Conservation (phyloP, 2,113 vertebrate genomes). For the Aleadryas rufinucha region DNA sequence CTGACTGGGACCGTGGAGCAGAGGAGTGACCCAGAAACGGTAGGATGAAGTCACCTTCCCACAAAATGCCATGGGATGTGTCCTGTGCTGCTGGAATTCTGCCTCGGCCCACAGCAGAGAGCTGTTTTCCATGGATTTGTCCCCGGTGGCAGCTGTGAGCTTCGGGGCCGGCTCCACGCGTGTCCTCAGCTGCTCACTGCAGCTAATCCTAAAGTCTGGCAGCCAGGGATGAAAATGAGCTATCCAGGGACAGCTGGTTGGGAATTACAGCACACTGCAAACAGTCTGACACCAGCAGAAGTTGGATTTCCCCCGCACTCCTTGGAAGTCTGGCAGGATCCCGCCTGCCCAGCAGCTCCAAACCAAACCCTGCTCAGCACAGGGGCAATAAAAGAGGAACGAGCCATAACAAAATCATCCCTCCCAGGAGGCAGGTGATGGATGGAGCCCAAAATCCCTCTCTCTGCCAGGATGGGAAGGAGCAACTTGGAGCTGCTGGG, state of each 20-base stretch:
- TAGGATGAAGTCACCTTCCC: neutral
- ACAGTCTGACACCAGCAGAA: conserved; percentile 12
- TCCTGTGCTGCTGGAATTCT: neutral
- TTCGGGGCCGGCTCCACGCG: accelerated
- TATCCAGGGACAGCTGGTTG: conserved; percentile 37
- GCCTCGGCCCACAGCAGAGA: neutral
- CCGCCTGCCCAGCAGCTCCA: neutral
- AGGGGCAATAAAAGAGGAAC: neutral
- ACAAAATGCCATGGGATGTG: neutral
- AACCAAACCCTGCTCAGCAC: neutral
- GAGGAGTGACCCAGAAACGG: neutral
- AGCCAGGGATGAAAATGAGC: neutral
- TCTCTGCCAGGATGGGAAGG: neutral
- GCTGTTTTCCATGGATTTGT: neutral
- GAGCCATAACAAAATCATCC: accelerated
- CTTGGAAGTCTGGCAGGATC: neutral
- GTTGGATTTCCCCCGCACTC: neutral
- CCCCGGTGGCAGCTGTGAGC: neutral
- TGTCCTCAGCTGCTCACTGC: conserved; percentile 17
- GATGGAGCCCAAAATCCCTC: neutral
- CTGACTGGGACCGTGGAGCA: neutral
- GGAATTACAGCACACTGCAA: neutral
- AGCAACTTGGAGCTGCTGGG: neutral
- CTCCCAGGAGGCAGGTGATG: neutral
- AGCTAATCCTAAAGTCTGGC: neutral